These are phyloP conservation scores for Amazonetta brasiliensis DNA, from an alignment of 2,797 vertebrate species.

Conservation along the genomic window DNA sequence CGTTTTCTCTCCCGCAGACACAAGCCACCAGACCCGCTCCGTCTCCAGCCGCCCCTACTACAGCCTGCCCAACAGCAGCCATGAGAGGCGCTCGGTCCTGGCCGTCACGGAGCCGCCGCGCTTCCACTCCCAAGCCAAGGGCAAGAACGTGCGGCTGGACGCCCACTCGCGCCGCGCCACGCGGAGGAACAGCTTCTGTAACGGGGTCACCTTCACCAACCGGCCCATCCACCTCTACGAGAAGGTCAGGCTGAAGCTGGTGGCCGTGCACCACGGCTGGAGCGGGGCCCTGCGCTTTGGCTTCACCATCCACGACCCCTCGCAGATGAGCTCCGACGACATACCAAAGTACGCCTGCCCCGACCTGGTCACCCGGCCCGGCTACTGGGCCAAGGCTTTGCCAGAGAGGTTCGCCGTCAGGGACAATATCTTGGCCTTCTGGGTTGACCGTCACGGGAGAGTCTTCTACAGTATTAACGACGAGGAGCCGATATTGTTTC, in stretches of 20 bases:
- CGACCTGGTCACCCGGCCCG: constrained; percentile 94
- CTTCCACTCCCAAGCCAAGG: constrained; percentile 96
- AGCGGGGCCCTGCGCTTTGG: constrained; percentile 97
- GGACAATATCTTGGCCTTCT: constrained; percentile 95
- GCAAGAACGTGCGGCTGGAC: constrained; percentile 95
- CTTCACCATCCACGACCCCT: constrained; percentile 94
- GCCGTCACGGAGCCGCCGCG: constrained; percentile 86
- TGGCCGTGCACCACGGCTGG: constrained; percentile 94
- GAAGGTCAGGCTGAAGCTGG: constrained; percentile 93
- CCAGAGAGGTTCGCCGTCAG: constrained; percentile 93
- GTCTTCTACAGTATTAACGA: constrained; percentile 98
- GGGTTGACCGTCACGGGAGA: constrained; percentile 95
- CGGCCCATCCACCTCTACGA: constrained; percentile 94
- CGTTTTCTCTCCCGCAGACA: constrained; percentile 80
- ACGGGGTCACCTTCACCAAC: constrained; percentile 96
- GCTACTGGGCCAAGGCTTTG: constrained; percentile 98
- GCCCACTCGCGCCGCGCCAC: constrained; percentile 92
- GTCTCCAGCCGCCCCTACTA: constrained; percentile 91
- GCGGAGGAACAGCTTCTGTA: constrained; percentile 97
- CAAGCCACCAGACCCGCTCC: constrained; percentile 87
- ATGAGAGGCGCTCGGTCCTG: constrained; percentile 86
- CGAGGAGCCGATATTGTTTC: constrained; percentile 94
- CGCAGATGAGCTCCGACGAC: constrained; percentile 88
- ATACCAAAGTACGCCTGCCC: constrained; percentile 99
- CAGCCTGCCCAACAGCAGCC: constrained; percentile 84